These are phyloP conservation scores for Macropodus opercularis DNA, from an alignment of 2,797 vertebrate species.

Conservation along the genomic window DNA sequence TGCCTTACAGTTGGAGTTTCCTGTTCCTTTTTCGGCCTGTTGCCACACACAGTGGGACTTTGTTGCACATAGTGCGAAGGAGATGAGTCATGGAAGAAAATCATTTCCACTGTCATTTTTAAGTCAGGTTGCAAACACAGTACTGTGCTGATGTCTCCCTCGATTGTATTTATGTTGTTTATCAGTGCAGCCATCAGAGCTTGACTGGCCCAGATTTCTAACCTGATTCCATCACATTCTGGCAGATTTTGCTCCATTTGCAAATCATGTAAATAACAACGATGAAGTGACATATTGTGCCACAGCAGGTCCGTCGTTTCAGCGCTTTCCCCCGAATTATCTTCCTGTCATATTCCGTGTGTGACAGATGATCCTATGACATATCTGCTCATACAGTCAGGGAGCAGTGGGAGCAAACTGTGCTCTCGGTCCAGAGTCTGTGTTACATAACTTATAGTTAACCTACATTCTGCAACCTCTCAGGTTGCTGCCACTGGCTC, in stretches of 20 bases:
- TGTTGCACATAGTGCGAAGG: not conserved
- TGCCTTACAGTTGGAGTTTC: slow-evolving; percentile 64
- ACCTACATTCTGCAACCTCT: slow-evolving; percentile 75
- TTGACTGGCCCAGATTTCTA: slow-evolving; percentile 10
- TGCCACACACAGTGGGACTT: slow-evolving; percentile 22
- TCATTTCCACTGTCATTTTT: not conserved
- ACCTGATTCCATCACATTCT: slow-evolving; percentile 3
- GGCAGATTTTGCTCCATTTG: slow-evolving; percentile 3
- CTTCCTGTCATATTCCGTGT: not conserved
- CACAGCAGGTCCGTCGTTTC: slow-evolving; percentile 1
- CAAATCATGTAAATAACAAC: slow-evolving; percentile 4
- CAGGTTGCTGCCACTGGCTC: slow-evolving; percentile 71
- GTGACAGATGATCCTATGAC: slow-evolving; percentile 18
- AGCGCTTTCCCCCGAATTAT: slow-evolving; percentile 7
- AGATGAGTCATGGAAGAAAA: slow-evolving; percentile 36
- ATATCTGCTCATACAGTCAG: slow-evolving; percentile 3
- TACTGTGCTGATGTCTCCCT: not conserved
- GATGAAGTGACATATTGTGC: not conserved
- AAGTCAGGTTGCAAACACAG: not conserved
- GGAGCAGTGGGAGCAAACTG: slow-evolving; percentile 33
- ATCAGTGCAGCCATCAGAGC: not conserved
- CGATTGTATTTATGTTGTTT: not conserved
- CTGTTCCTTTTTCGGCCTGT: slow-evolving; percentile 52
- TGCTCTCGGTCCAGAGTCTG: slow-evolving; percentile 42
- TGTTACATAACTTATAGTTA: slow-evolving; percentile 72